A percentile compares a stretch with the other conserved stretches of the same genome.
phyloP scores from a whole-genome alignment of 2,797 vertebrate genomes.

The Acrossocheilus fasciatus region DNA sequence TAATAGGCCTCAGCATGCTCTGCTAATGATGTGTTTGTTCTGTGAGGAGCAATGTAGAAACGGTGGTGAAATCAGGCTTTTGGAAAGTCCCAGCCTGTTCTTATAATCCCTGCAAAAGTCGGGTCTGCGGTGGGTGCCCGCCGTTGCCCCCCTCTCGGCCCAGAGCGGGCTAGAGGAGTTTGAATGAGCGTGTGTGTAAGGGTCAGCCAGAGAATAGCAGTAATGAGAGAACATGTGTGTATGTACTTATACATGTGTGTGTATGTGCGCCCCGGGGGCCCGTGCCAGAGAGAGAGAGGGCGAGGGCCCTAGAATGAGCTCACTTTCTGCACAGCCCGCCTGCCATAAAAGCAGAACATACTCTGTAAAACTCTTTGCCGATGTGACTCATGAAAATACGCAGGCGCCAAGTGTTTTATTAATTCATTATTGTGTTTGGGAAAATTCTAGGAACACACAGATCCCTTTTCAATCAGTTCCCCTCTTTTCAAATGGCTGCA shows the following conservation, averaged over 20 bases:
- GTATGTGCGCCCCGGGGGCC: constrained; percentile 71
- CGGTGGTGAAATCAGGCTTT: constrained; percentile 58
- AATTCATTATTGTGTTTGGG: constrained; percentile 81
- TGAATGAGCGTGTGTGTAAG: constrained; percentile 35
- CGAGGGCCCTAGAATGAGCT: constrained; percentile 74
- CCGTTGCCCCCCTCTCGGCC: constrained; percentile 74
- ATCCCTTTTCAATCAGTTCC: constrained; percentile 63
- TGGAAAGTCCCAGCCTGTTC: constrained; percentile 80
- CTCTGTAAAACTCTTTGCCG: constrained; percentile 65
- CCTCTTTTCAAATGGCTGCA: constrained; percentile 62
- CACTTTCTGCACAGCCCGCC: constrained; percentile 68
- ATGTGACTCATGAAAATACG: constrained; percentile 84
- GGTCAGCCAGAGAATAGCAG: constrained; percentile 59
- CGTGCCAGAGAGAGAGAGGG: constrained; percentile 63
- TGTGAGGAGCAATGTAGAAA: constrained; percentile 52
- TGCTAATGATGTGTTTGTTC: constrained; percentile 62
- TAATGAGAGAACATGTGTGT: constrained; percentile 62
- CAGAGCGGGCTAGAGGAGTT: constrained; percentile 48
- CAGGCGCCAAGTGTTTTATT: constrained; percentile 82
- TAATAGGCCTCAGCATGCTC: constrained; percentile 61
- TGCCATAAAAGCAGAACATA: constrained; percentile 60
- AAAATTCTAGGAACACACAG: constrained; percentile 60
- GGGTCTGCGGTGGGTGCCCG: constrained; percentile 68
- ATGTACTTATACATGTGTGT: constrained; percentile 57
- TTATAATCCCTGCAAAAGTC: constrained; percentile 71